These are phyloP conservation scores for Tapirus terrestris DNA, from an alignment of 2,113 vertebrate genomes.

Conservation along the genomic window DNA sequence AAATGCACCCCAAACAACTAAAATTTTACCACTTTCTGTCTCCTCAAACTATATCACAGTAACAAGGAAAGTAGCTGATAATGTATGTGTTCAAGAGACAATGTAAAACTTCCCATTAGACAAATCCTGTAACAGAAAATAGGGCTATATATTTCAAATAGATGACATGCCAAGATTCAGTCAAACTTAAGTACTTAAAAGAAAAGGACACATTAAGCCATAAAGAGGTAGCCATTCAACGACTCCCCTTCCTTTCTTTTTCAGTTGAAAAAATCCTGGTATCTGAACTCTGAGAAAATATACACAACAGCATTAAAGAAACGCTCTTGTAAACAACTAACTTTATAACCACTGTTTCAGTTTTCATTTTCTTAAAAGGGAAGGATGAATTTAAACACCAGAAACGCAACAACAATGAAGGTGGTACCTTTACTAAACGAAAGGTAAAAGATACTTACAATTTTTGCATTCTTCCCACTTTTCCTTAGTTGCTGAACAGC, in stretches of 20 bases:
- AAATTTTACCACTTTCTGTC: neutral
- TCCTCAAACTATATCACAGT: neutral
- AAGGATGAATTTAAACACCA: neutral
- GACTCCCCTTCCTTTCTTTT: neutral
- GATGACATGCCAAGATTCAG: neutral
- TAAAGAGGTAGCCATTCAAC: neutral
- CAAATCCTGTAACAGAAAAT: neutral
- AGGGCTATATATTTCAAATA: neutral
- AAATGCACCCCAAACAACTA: neutral
- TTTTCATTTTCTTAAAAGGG: neutral
- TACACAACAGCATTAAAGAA: neutral
- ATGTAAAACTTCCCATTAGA: neutral
- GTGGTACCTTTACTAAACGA: neutral
- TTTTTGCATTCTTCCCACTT: constrained; percentile 99
- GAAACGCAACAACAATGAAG: neutral
- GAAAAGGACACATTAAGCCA: neutral
- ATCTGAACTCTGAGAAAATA: constrained; percentile 4
- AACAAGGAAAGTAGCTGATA: neutral
- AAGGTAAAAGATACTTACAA: constrained; percentile 89
- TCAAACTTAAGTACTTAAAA: neutral
- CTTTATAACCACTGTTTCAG: neutral
- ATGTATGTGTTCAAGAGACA: neutral
- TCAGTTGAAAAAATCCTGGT: neutral
- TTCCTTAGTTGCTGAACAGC: constrained; percentile 99
- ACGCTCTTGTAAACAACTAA: neutral